Conservation (phyloP, 2,113 vertebrate genomes). For the Paradoxurus hermaphroditus region DNA sequence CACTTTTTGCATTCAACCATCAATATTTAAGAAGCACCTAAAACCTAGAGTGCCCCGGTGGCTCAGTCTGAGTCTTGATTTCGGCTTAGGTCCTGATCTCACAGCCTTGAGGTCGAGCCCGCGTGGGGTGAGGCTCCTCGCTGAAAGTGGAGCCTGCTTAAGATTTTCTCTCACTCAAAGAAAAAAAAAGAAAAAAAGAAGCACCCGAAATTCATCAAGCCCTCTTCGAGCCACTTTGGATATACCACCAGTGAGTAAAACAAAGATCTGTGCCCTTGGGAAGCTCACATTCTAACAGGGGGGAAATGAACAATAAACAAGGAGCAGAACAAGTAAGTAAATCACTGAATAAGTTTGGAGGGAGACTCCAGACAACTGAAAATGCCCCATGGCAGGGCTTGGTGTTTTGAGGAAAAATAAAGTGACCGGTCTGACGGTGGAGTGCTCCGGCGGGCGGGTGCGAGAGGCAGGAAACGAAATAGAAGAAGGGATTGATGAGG, state of each 20-base stretch:
- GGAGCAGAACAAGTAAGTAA: background rate
- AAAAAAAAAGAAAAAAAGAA: too few relatives aligned
- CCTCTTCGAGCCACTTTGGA: background rate
- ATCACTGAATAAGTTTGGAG: background rate
- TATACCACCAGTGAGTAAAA: background rate
- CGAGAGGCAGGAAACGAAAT: background rate
- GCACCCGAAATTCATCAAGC: background rate
- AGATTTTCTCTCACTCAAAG: too few relatives aligned
- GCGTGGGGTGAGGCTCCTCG: too few relatives aligned
- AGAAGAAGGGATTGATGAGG: background rate
- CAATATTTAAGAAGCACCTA: background rate
- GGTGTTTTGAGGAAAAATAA: background rate
- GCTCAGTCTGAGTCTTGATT: too few relatives aligned
- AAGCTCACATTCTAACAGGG: background rate
- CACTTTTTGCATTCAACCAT: background rate
- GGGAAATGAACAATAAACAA: background rate
- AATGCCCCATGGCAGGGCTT: background rate
- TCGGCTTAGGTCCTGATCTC: too few relatives aligned
- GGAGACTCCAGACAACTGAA: background rate
- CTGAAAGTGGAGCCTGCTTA: too few relatives aligned
- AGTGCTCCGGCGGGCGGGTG: background rate
- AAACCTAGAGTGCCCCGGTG: background rate
- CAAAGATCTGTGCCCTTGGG: background rate
- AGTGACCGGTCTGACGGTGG: background rate
- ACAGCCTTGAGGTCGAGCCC: too few relatives aligned